phyloP scores from a whole-genome alignment of 2,113 vertebrate species.

The Irena cyanogastra region DNA sequence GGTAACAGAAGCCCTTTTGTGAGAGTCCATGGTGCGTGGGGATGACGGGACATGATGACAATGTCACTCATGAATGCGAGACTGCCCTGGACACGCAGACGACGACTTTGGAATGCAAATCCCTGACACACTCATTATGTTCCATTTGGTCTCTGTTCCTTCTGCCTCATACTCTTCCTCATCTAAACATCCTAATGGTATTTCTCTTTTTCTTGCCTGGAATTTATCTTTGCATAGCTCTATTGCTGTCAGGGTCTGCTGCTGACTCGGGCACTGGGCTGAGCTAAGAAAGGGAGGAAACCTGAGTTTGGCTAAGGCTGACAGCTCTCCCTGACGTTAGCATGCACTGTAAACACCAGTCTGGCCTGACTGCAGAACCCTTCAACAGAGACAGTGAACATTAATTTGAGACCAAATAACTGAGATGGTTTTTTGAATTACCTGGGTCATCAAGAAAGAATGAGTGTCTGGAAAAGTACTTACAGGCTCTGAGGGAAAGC shows the following conservation, averaged over 20 bases:
- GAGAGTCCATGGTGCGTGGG: neutral
- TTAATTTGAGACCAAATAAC: neutral
- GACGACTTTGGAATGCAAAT: conserved; percentile 1
- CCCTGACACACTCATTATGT: neutral
- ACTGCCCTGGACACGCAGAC: neutral
- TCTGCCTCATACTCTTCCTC: neutral
- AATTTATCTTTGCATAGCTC: neutral
- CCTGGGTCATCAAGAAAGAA: neutral
- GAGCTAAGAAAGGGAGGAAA: neutral
- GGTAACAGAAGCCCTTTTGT: neutral
- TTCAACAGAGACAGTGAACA: neutral
- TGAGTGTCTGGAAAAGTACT: neutral
- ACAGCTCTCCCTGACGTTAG: neutral
- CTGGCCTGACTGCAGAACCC: neutral
- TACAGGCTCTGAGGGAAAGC: neutral
- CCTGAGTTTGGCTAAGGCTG: neutral
- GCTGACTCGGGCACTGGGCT: neutral
- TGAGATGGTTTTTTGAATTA: neutral
- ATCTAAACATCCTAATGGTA: neutral
- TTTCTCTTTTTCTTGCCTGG: neutral
- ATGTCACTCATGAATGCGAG: neutral
- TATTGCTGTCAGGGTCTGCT: neutral
- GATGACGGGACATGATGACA: neutral
- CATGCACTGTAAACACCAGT: no score
- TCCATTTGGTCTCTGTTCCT: neutral